phyloP scores from a whole-genome alignment of 2,797 vertebrate genomes.

The Phataginus tetradactyla region DNA sequence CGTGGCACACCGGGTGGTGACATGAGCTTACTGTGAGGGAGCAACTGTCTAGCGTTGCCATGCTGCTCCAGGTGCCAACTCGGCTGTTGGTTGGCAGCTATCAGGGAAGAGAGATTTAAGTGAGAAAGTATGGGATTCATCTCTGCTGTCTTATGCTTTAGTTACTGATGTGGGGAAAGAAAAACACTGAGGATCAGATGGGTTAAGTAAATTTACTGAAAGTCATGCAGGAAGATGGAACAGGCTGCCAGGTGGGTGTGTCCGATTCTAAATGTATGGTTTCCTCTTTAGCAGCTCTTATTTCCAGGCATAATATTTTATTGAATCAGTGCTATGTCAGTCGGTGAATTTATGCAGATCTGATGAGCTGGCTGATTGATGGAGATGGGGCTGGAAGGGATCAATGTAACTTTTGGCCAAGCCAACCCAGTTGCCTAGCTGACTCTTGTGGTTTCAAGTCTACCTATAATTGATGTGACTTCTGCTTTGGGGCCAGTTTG shows the following conservation, averaged over 20 bases:
- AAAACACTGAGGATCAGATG: not conserved
- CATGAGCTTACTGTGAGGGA: not conserved
- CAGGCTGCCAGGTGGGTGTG: not conserved
- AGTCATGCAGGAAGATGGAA: not conserved
- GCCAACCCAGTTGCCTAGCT: not conserved
- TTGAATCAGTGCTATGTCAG: not conserved
- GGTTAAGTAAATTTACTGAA: not conserved
- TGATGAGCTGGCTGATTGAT: not conserved
- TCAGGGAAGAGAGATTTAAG: not conserved
- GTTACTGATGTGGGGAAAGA: not conserved
- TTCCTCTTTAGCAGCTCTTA: not conserved
- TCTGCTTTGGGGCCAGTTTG: not conserved
- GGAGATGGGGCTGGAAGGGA: not conserved
- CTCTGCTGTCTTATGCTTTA: not conserved
- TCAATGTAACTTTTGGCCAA: constrained; percentile 41
- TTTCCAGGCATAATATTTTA: not conserved
- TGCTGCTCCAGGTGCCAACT: not conserved
- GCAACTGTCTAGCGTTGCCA: not conserved
- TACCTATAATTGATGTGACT: not conserved
- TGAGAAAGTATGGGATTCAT: not conserved
- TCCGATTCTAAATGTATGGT: not conserved
- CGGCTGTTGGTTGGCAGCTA: not conserved
- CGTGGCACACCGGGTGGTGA: not conserved
- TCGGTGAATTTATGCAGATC: not conserved
- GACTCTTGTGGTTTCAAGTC: not conserved